Base-by-base conservation (phyloP, 1,140 invertebrate species). In the Trichogramma pretiosum region DNA sequence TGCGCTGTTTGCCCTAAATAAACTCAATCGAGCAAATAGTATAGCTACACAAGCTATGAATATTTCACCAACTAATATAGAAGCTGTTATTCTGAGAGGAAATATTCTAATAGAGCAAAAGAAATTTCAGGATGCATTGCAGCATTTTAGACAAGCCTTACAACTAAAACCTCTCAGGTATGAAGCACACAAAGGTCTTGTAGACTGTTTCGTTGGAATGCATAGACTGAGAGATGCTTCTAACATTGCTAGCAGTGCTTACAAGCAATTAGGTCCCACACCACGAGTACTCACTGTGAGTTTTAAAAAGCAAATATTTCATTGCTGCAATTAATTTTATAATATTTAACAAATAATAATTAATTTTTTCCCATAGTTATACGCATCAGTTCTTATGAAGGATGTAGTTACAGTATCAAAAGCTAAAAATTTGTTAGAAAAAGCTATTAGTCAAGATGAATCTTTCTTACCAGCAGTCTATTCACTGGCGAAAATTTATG, bases 101-200 rank as follows among this genome's bases (percentile, higher is more conserved):
- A 76, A 76, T 55, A 77, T 85, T 34, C 67, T 88, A 2, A 66
- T 83, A 22, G 79, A 86, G 51, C 65, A 86, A 37, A 85, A 85
- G 60, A 85, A 84, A 53, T 78, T 76, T 55, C 74, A 78, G 44
- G 84, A 87, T 52, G 83, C 85, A 7, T 72, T 81, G 2, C 67
- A 75, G 32, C 79, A 84, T 61, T 87, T 85, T 64, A 72, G 81
- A 54, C 83, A 88, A 64, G 85, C 83, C 0, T 73, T 84, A 53
- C 77, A 81, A 56, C 64, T 77, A 24, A 72, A 73, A 26, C 66
- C 71, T 0, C 70, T 74, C 53, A 68, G 75, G 11, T 77, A 74
- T 50, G 85, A 87, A 61, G 75, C 79, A 4, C 79, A 87, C 56
- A 79, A 83, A 68, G 84, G 84, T 18, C 62, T 87, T 22, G 79